Percentiles rank a stretch among this genome's conserved stretches.
These are phyloP conservation scores for Oryzias javanicus DNA, from an alignment of 2,113 vertebrate genomes.

Conservation along the genomic window DNA sequence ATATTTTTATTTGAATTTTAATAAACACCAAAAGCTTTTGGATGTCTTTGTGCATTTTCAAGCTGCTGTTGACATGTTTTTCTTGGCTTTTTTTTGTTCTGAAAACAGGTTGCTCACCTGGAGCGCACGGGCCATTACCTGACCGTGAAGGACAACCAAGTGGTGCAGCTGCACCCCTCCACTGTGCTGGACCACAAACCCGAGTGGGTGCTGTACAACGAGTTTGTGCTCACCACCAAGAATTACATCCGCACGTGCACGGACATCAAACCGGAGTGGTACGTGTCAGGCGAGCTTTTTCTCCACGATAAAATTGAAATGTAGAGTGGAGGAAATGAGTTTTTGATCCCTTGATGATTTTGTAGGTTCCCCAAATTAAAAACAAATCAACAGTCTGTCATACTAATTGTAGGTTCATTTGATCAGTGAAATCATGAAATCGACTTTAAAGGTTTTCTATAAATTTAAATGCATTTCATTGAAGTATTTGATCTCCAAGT, in stretches of 20 bases:
- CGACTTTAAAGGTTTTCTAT: no score
- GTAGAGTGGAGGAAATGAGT: no score
- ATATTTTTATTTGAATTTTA: slow-evolving; percentile 1
- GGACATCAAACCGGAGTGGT: slow-evolving; percentile 97
- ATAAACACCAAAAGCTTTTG: neutral
- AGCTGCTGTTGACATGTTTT: neutral
- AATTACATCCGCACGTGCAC: slow-evolving; percentile 98
- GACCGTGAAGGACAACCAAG: slow-evolving; percentile 97
- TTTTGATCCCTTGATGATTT: no score
- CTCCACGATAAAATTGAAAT: no score
- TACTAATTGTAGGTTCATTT: no score
- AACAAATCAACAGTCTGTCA: no score
- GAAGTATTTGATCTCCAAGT: no score
- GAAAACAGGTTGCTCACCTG: slow-evolving; percentile 88
- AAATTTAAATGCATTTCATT: no score
- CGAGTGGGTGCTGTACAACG: slow-evolving; percentile 97
- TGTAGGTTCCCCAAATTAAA: no score
- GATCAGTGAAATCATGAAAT: no score
- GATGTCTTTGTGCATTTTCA: neutral
- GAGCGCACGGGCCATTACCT: slow-evolving; percentile 95
- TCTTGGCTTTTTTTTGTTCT: neutral
- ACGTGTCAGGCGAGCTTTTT: slow-evolving; percentile 1
- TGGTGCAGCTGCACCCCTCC: slow-evolving; percentile 95
- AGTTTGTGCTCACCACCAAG: slow-evolving; percentile 97
- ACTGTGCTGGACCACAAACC: slow-evolving; percentile 97